These are phyloP conservation scores for Bubo blakistoni DNA, from an alignment of 2,113 vertebrate genomes.

Conservation along the genomic window DNA sequence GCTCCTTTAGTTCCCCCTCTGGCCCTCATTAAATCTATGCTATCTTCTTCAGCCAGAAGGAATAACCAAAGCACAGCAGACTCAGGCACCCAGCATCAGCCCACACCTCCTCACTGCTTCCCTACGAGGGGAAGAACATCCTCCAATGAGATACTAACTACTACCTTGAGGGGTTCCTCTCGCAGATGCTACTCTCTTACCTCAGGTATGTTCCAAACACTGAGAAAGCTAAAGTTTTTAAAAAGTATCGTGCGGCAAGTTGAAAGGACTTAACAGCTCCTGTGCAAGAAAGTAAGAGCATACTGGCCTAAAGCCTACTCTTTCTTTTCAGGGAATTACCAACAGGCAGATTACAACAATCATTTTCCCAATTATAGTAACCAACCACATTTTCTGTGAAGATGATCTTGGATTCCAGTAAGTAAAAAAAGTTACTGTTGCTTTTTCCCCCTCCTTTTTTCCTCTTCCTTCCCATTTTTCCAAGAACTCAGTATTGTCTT, in stretches of 20 bases:
- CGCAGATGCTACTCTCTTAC: neutral
- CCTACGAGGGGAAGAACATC: neutral
- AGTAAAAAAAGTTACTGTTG: neutral
- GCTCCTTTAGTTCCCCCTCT: neutral
- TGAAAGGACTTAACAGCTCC: neutral
- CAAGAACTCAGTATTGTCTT: neutral
- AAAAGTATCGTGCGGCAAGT: neutral
- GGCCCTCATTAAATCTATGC: neutral
- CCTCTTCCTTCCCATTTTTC: neutral
- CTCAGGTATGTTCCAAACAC: neutral
- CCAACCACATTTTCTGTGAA: neutral
- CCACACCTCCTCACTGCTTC: neutral
- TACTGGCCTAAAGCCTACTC: neutral
- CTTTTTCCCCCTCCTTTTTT: neutral
- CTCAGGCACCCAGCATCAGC: neutral
- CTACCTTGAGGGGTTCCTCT: neutral
- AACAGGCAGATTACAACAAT: neutral
- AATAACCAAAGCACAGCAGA: neutral
- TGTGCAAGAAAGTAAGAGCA: neutral
- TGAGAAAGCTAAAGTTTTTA: neutral
- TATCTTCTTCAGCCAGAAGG: neutral
- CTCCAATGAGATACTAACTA: neutral
- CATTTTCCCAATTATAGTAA: neutral
- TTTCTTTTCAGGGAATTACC: neutral
- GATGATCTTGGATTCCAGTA: constrained; percentile 1